Conservation (phyloP, 1,140 invertebrate species). For the Trichonephila inaurata region DNA sequence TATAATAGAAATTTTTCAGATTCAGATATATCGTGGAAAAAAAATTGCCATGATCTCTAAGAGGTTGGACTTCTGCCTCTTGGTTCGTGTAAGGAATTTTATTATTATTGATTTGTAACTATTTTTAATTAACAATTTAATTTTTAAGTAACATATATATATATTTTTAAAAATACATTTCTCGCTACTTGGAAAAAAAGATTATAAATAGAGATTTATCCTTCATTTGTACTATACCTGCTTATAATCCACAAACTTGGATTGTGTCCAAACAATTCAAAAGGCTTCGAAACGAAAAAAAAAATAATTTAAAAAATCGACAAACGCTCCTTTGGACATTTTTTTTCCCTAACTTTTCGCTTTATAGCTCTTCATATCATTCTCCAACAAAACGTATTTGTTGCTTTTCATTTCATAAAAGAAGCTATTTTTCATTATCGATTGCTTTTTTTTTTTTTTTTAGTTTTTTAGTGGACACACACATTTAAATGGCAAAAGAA, state of each 20-base stretch:
- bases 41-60: too few relatives aligned
- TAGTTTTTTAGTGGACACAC: not conserved
- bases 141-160: too few relatives aligned
- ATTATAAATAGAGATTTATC: not conserved
- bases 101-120: too few relatives aligned
- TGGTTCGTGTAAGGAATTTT: too few relatives aligned
- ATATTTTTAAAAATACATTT: too few relatives aligned
- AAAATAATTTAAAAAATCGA: not conserved
- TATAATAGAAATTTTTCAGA: too few relatives aligned
- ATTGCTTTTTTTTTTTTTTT: not conserved
- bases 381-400: constrained; percentile 1
- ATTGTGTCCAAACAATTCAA: not conserved
- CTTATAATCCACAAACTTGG: not conserved
- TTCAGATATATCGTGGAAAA: too few relatives aligned
- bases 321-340: not conserved
- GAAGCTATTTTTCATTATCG: constrained; percentile 26
- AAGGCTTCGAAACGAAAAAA: not conserved
- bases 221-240: not conserved
- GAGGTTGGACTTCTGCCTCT: too few relatives aligned
- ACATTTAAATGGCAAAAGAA: not conserved
- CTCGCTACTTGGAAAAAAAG: too few relatives aligned
- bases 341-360: not conserved
- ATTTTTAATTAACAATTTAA: too few relatives aligned
- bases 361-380: not conserved
- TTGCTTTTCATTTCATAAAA: constrained; percentile 35